Evolutionary conservation across 2,888 invertebrate species (phyloP).

Genomic region (Argyresthia goedartella): DNA sequence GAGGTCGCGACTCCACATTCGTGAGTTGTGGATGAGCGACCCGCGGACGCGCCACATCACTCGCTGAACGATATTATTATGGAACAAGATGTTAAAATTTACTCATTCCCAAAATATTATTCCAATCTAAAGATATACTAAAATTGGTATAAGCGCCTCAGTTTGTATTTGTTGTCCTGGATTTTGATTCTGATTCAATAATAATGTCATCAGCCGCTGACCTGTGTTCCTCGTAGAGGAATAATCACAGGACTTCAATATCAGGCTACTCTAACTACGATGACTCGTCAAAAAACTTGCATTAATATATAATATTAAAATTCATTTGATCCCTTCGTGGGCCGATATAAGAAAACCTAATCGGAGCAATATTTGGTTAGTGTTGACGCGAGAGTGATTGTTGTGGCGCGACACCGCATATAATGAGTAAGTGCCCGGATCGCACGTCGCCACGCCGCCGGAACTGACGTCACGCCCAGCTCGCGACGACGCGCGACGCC

Average conservation of each 20-base stretch:
- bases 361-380: neutral
- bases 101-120: no score
- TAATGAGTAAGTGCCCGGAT: slow-evolving; percentile 3
- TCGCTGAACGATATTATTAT: neutral
- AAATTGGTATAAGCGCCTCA: no score
- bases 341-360: slow-evolving; percentile 4
- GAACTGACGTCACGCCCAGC: slow-evolving; percentile 3
- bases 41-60: slow-evolving; percentile 11
- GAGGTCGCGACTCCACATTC: slow-evolving; percentile 28
- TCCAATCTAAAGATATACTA: no score
- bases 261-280: no score
- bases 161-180: no score
- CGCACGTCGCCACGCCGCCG: neutral
- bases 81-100: neutral
- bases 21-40: slow-evolving; percentile 39
- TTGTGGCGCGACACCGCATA: slow-evolving; percentile 3
- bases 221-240: no score
- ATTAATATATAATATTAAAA: no score
- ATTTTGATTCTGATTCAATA: no score
- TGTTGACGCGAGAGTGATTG: neutral
- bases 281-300: no score
- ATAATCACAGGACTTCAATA: no score
- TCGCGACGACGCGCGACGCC: neutral
- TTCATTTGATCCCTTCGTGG: neutral
- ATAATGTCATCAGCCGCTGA: no score